phyloP scores from a whole-genome alignment of 2,113 vertebrate species.

The Clupea harengus region DNA sequence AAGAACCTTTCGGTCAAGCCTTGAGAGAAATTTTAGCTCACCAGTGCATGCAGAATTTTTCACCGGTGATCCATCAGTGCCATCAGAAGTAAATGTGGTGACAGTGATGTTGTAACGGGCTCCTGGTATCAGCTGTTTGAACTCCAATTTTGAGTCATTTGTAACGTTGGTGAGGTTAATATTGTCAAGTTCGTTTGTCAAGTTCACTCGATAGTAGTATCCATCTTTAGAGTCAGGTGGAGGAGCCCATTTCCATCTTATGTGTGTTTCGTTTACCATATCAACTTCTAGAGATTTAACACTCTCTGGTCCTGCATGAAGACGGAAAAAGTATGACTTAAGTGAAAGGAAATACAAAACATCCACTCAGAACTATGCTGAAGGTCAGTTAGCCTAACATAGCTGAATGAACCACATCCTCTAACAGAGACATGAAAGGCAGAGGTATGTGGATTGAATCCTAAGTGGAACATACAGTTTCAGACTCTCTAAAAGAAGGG shows the following conservation, averaged over 20 bases:
- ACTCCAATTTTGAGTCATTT: rapidly evolving
- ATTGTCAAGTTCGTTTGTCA: rapidly evolving
- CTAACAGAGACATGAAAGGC: no score
- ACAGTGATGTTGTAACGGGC: conserved; percentile 59
- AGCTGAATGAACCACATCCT: no score
- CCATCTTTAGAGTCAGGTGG: conserved; percentile 35
- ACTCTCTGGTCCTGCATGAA: conserved; percentile 33
- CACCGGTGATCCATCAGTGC: conserved; percentile 18
- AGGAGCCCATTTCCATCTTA: conserved; percentile 58
- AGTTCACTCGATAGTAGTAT: conserved; percentile 45
- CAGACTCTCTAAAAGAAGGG: no score
- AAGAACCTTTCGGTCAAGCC: background rate
- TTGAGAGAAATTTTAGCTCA: conserved; percentile 47
- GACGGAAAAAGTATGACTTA: background rate
- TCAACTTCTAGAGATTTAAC: background rate
- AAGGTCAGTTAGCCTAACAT: no score
- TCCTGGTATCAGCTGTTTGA: conserved; percentile 62
- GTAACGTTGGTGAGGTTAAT: no score
- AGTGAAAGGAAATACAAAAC: background rate
- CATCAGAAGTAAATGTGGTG: conserved; percentile 55
- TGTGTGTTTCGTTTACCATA: background rate
- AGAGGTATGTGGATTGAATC: no score
- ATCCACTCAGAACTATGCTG: background rate
- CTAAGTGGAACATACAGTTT: no score
- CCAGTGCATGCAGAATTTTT: conserved; percentile 62